Percentiles rank a stretch among this genome's conserved stretches.
These are phyloP conservation scores for Drosophila koepferae DNA, from an alignment of 2,888 invertebrate species.

Conservation along the genomic window DNA sequence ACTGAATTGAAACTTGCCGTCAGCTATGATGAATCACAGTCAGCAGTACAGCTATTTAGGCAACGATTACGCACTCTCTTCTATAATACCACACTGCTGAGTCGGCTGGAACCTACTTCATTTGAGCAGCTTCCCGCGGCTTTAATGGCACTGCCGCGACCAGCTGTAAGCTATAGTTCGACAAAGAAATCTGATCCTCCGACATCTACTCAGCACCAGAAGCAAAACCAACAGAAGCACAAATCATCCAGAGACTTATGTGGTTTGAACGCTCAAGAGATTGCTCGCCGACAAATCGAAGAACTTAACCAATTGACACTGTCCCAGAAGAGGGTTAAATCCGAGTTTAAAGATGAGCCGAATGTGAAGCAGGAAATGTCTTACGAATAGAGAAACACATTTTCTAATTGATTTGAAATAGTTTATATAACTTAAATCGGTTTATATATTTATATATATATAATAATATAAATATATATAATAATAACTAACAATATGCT, in stretches of 20 bases:
- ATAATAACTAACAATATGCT: constrained; percentile 69
- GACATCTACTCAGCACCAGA: background rate
- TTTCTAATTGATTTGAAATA: constrained; percentile 29
- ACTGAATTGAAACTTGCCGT: background rate
- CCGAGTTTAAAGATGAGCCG: constrained; percentile 9
- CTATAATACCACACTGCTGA: constrained; percentile 78
- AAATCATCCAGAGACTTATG: too few relatives aligned
- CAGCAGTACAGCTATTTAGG: constrained; percentile 70
- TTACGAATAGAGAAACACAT: constrained; percentile 1
- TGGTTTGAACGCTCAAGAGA: background rate
- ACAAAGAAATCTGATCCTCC: background rate
- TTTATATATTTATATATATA: constrained; percentile 29
- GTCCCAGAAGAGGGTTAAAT: background rate
- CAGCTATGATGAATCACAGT: constrained; percentile 34
- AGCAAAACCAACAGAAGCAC: background rate
- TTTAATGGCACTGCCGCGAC: constrained; percentile 32
- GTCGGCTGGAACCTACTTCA: constrained; percentile 81
- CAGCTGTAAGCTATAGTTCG: background rate
- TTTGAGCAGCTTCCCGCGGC: constrained; percentile 89
- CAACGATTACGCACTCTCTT: constrained; percentile 76
- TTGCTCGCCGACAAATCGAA: constrained; percentile 25
- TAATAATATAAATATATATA: constrained; percentile 22
- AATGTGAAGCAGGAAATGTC: constrained; percentile 19
- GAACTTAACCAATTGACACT: constrained; percentile 1
- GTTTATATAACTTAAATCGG: constrained; percentile 41